phyloP scores from a whole-genome alignment of 2,797 vertebrate genomes.

The Macrochelys suwanniensis region DNA sequence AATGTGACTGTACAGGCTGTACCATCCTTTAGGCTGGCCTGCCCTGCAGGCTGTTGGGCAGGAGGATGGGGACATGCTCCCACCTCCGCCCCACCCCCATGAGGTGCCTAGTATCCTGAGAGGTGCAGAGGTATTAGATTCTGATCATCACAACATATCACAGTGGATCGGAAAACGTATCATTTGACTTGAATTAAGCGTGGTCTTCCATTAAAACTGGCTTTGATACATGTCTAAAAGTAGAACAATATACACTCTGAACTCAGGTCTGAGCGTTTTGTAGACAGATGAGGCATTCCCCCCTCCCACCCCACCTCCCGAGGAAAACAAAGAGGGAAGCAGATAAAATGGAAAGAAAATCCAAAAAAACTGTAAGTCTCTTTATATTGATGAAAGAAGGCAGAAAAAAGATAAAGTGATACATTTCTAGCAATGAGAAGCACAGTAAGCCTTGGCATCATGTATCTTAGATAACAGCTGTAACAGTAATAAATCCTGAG shows the following conservation, averaged over 20 bases:
- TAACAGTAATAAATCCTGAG: constrained; percentile 30
- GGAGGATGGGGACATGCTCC: background rate
- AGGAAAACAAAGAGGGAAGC: constrained; percentile 13
- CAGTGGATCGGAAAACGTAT: background rate
- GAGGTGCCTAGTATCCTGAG: background rate
- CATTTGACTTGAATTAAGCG: background rate
- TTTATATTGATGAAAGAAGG: background rate
- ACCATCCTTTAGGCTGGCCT: background rate
- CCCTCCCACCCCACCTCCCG: background rate
- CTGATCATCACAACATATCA: background rate
- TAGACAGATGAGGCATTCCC: background rate
- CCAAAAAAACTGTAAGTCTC: background rate
- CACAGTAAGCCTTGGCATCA: background rate
- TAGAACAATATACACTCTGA: background rate
- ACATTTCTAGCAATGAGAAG: background rate
- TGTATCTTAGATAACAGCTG: constrained; percentile 24
- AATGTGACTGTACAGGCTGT: background rate
- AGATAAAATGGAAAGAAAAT: background rate
- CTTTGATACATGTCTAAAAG: background rate
- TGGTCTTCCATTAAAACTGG: constrained; percentile 13
- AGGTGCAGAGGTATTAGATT: background rate
- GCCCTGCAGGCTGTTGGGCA: background rate
- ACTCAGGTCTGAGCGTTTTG: background rate
- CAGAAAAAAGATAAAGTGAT: background rate
- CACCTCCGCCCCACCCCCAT: background rate